Conservation (phyloP, 2,888 invertebrate genomes). For the Leptinotarsa juncta region DNA sequence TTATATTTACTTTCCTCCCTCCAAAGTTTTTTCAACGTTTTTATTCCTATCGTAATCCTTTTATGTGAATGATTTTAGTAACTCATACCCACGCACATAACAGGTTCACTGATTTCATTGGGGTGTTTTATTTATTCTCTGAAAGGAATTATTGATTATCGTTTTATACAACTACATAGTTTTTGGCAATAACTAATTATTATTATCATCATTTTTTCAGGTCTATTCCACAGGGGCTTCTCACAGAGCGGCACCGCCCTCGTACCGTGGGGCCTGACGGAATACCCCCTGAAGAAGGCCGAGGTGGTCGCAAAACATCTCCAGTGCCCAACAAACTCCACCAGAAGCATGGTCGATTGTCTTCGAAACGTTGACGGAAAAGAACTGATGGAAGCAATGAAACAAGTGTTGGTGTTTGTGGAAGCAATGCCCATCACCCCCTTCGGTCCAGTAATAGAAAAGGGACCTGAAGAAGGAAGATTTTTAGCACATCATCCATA, state of each 20-base stretch:
- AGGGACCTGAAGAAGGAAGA: constrained; percentile 64
- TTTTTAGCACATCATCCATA: constrained; percentile 76
- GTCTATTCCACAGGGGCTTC: constrained; percentile 71
- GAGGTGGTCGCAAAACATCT: constrained; percentile 70
- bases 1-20: too few species aligned
- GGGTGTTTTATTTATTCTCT: too few species aligned
- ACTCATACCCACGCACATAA: too few species aligned
- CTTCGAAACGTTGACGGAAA: constrained; percentile 71
- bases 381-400: constrained; percentile 69
- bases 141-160: too few species aligned
- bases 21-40: too few species aligned
- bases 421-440: constrained; percentile 65
- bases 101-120: too few species aligned
- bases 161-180: too few species aligned
- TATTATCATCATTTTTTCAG: constrained; percentile 55
- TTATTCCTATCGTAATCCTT: too few species aligned
- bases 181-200: too few species aligned
- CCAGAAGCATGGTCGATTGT: constrained; percentile 73
- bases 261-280: constrained; percentile 68
- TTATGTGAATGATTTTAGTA: too few species aligned
- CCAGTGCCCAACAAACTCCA: constrained; percentile 72
- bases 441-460: constrained; percentile 60
- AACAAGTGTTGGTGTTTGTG: constrained; percentile 69
- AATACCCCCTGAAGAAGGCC: constrained; percentile 72
- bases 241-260: constrained; percentile 79